Conservation (phyloP, 2,888 invertebrate species). For the Papilio gigon region DNA sequence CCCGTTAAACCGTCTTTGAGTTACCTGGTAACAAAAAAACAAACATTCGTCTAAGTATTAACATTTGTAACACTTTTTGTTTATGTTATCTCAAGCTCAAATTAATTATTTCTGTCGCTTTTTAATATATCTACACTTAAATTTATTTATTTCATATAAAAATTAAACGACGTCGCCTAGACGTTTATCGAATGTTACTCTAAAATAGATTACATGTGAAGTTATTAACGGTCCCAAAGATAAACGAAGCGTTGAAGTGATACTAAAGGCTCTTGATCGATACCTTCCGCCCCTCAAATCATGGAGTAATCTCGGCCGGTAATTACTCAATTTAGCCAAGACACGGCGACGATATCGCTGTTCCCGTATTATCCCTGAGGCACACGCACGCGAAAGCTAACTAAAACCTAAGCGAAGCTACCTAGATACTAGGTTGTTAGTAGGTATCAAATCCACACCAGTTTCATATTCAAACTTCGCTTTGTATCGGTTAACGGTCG, state of each 20-base stretch:
- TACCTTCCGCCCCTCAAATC: constrained; percentile 68
- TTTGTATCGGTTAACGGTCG: too few relatives aligned
- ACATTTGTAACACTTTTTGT: too few relatives aligned
- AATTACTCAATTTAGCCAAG: constrained; percentile 76
- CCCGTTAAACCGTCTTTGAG: too few relatives aligned
- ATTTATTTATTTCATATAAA: neutral
- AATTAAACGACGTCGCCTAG: neutral
- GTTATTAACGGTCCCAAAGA: constrained; percentile 17
- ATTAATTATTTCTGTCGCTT: too few relatives aligned
- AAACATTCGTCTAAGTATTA: too few relatives aligned
- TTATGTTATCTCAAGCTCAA: too few relatives aligned
- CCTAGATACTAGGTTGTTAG: too few relatives aligned
- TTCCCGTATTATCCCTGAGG: constrained; percentile 44
- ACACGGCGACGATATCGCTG: constrained; percentile 66
- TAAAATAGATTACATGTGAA: constrained; percentile 10
- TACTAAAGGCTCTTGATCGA: constrained; percentile 62
- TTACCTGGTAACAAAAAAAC: too few relatives aligned
- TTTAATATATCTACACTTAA: neutral
- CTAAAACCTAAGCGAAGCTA: constrained; percentile 24
- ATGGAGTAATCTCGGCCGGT: constrained; percentile 70
- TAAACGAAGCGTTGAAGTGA: constrained; percentile 42
- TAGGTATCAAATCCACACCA: too few relatives aligned
- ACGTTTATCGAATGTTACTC: neutral
- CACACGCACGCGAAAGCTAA: neutral
- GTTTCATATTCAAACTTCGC: too few relatives aligned